These are phyloP conservation scores for Physella acuta DNA, from an alignment of 1,140 invertebrate species.

Conservation along the genomic window DNA sequence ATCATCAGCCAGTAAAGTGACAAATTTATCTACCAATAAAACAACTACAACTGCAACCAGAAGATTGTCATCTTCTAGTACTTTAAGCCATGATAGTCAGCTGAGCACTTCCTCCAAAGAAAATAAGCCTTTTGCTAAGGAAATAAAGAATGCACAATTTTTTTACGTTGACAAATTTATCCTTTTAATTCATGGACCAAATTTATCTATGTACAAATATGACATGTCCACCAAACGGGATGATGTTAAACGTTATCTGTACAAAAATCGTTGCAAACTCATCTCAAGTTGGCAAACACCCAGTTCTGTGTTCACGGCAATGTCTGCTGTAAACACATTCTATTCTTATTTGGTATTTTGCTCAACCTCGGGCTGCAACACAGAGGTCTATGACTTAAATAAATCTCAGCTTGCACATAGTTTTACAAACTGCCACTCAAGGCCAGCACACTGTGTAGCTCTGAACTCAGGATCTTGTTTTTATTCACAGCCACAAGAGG, in stretches of 20 bases:
- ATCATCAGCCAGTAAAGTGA: neutral
- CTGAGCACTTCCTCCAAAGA: constrained; percentile 23
- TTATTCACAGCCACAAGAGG: constrained; percentile 47
- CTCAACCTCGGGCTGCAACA: constrained; percentile 54
- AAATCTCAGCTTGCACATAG: constrained; percentile 44
- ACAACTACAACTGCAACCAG: neutral
- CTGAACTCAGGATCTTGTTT: constrained; percentile 58
- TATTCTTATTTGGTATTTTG: constrained; percentile 59
- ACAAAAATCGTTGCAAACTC: constrained; percentile 47
- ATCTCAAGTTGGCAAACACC: constrained; percentile 46
- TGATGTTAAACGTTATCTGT: constrained; percentile 55
- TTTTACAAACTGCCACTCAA: constrained; percentile 51
- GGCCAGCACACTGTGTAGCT: constrained; percentile 50
- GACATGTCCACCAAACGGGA: constrained; percentile 51
- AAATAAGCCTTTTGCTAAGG: constrained; percentile 40
- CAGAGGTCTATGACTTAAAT: constrained; percentile 60
- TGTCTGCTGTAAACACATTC: constrained; percentile 57
- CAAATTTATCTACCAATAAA: neutral
- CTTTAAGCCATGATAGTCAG: neutral
- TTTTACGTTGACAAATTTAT: constrained; percentile 62
- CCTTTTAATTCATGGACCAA: constrained; percentile 50
- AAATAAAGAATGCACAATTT: constrained; percentile 56
- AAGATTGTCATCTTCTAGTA: neutral
- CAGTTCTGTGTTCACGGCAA: constrained; percentile 51
- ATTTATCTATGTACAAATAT: constrained; percentile 59